Percentiles rank a stretch among this genome's conserved stretches.
phyloP scores from a whole-genome alignment of 2,113 vertebrate species.

The Bufo bufo region DNA sequence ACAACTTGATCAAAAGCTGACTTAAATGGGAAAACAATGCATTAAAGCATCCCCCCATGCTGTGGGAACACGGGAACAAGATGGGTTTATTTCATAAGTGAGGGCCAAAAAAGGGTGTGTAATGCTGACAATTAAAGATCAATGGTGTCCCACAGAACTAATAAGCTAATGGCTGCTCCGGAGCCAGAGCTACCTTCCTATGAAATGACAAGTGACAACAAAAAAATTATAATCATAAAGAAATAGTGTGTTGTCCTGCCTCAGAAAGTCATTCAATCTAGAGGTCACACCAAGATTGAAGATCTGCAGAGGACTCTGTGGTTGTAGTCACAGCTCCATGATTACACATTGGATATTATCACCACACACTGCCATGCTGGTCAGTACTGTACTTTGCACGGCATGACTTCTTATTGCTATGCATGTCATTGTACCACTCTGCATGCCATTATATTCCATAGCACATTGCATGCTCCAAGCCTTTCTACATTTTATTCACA shows the following conservation, averaged over 20 bases:
- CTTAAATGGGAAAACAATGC: slow-evolving; percentile 46
- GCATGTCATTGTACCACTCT: slow-evolving; percentile 34
- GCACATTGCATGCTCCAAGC: slow-evolving; percentile 29
- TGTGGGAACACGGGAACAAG: slow-evolving; percentile 56
- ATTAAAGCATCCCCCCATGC: slow-evolving; percentile 54
- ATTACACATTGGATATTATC: slow-evolving; percentile 32
- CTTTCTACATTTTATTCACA: slow-evolving; percentile 4
- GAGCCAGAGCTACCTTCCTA: neutral
- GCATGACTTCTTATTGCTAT: slow-evolving; percentile 44
- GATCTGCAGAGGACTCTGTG: slow-evolving; percentile 2
- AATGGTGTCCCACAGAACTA: slow-evolving; percentile 51
- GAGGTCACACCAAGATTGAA: slow-evolving; percentile 51
- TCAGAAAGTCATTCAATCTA: slow-evolving; percentile 8
- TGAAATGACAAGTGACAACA: slow-evolving; percentile 21
- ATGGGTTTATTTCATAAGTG: slow-evolving; percentile 38
- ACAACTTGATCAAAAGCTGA: slow-evolving; percentile 32
- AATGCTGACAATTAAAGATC: slow-evolving; percentile 28
- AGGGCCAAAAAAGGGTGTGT: neutral
- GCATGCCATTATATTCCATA: slow-evolving; percentile 24
- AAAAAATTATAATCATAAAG: slow-evolving; percentile 4
- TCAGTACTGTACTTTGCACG: slow-evolving; percentile 28
- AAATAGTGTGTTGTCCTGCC: slow-evolving; percentile 26
- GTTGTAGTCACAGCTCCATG: slow-evolving; percentile 21
- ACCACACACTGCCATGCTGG: slow-evolving; percentile 38
- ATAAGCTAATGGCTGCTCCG: slow-evolving; percentile 42